Conservation (phyloP, 1,140 invertebrate species). For the Drosophila willistoni region DNA sequence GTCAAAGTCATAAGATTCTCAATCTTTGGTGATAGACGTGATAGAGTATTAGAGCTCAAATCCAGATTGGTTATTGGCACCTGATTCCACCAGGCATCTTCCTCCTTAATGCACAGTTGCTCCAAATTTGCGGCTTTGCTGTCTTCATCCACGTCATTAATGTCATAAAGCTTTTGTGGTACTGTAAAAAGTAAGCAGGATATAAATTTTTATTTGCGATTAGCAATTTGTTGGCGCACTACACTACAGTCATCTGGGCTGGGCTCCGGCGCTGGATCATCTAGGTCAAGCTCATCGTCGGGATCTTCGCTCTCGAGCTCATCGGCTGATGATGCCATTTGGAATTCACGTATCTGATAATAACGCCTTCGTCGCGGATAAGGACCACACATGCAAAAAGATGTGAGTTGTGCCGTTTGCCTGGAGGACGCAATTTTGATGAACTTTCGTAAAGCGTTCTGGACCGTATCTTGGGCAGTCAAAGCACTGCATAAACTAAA, state of each 20-base stretch:
- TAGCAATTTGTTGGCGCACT: background rate
- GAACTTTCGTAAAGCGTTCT: constrained; percentile 14
- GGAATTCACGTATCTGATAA: constrained; percentile 77
- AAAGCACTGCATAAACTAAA: constrained; percentile 50
- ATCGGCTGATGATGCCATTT: constrained; percentile 75
- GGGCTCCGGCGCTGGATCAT: constrained; percentile 40
- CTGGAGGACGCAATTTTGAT: constrained; percentile 78
- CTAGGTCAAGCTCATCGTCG: constrained; percentile 71
- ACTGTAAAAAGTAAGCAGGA: constrained; percentile 85
- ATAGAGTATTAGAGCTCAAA: constrained; percentile 91
- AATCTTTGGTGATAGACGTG: constrained; percentile 87
- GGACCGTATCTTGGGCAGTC: constrained; percentile 33
- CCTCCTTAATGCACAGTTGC: constrained; percentile 84
- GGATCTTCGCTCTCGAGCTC: constrained; percentile 75
- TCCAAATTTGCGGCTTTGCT: constrained; percentile 87
- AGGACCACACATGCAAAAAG: constrained; percentile 77
- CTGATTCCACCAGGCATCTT: constrained; percentile 93
- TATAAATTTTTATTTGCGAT: constrained; percentile 28
- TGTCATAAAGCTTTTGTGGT: constrained; percentile 91
- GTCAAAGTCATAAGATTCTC: constrained; percentile 88
- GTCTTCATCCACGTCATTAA: constrained; percentile 89
- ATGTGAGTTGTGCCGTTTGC: constrained; percentile 63
- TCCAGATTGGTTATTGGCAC: constrained; percentile 91
- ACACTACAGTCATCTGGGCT: constrained; percentile 48
- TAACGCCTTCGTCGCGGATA: constrained; percentile 67